A percentile compares a stretch with the other conserved stretches of the same genome.
These are phyloP conservation scores for Mimumesa dahlbomi DNA, from an alignment of 2,888 invertebrate species.

Conservation along the genomic window DNA sequence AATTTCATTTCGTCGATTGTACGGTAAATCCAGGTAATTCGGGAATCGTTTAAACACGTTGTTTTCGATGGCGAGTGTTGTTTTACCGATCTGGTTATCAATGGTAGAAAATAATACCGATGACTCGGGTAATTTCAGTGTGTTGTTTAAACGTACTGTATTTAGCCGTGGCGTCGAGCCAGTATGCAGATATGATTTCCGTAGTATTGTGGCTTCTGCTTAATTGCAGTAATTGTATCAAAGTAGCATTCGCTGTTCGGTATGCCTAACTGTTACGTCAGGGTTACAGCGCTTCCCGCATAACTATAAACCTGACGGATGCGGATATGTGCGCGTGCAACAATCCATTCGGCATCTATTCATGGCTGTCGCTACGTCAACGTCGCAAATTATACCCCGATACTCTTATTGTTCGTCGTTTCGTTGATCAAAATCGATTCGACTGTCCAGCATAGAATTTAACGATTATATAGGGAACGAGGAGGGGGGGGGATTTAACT, in stretches of 20 bases:
- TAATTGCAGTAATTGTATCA: conserved; percentile 66
- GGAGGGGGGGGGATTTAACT: no score
- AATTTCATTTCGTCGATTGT: no score
- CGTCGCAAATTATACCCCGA: conserved; percentile 6
- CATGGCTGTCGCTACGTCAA: conserved; percentile 10
- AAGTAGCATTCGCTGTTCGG: conserved; percentile 53
- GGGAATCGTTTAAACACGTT: no score
- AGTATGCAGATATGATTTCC: conserved; percentile 55
- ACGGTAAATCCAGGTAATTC: no score
- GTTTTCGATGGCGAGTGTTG: no score
- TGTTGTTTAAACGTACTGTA: conserved; percentile 42
- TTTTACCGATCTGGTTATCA: no score
- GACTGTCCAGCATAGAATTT: no score
- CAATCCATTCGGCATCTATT: conserved; percentile 19
- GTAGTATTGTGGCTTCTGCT: conserved; percentile 55
- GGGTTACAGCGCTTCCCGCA: conserved; percentile 24
- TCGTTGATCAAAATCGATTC: no score
- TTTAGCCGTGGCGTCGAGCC: conserved; percentile 42
- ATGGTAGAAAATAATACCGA: no score
- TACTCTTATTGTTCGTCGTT: no score
- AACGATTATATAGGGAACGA: no score
- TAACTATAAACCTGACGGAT: conserved; percentile 49
- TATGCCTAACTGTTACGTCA: conserved; percentile 48
- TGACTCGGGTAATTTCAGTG: conserved; percentile 21
- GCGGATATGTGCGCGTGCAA: conserved; percentile 11